phyloP scores from a whole-genome alignment of 2,113 vertebrate genomes.

The Chionis minor region DNA sequence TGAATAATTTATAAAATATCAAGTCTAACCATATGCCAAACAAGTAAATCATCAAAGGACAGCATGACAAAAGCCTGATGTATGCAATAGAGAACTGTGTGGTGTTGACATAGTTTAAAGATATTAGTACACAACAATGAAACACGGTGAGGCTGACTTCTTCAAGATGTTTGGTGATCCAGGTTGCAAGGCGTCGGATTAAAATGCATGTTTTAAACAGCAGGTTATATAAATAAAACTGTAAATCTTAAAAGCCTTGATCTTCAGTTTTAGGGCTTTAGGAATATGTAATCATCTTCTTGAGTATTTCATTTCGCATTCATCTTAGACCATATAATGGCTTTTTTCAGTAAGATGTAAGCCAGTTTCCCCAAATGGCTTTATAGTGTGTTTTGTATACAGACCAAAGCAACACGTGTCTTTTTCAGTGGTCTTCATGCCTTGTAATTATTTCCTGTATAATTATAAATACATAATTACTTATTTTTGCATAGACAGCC shows the following conservation, averaged over 20 bases:
- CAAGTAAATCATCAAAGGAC: background rate
- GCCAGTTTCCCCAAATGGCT: background rate
- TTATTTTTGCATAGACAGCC: background rate
- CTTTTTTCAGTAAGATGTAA: background rate
- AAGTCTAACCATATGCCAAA: background rate
- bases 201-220: background rate
- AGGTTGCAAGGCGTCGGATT: background rate
- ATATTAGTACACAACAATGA: background rate
- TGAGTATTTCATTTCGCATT: background rate
- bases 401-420: background rate
- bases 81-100: background rate
- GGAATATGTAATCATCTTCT: background rate
- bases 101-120: background rate
- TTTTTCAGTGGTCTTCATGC: background rate
- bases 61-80: background rate
- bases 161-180: background rate
- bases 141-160: background rate
- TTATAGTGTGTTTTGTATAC: background rate
- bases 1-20: constrained; percentile 3
- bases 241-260: background rate
- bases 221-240: background rate
- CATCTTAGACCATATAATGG: background rate
- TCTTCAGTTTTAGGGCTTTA: background rate
- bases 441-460: background rate
- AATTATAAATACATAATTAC: background rate